phyloP scores from a whole-genome alignment of 2,797 vertebrate species.

The Pipistrellus pipistrellus region DNA sequence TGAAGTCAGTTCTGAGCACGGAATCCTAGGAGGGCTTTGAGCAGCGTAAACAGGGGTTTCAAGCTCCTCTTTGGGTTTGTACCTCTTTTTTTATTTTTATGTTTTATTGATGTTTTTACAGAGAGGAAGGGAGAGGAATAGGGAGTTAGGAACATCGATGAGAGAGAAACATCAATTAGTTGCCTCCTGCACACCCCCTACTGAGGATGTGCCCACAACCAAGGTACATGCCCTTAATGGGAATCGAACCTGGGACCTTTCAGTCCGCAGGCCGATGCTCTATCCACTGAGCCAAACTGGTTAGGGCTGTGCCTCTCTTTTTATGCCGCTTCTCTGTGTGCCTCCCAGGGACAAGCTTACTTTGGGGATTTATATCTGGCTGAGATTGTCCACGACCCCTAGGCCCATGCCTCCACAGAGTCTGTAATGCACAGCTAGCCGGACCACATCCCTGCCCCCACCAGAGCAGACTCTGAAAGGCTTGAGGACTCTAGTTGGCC shows the following conservation, averaged over 20 bases:
- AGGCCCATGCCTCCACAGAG: background rate
- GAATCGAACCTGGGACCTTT: no score
- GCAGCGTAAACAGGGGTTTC: background rate
- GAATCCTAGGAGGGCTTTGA: background rate
- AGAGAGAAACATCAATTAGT: no score
- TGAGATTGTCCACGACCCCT: background rate
- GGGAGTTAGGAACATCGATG: no score
- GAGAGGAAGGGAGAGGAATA: no score
- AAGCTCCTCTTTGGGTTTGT: background rate
- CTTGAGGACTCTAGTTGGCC: fast-evolving
- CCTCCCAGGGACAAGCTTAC: background rate
- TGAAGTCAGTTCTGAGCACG: background rate
- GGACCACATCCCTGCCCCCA: no score
- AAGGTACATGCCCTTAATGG: no score
- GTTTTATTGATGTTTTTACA: no score
- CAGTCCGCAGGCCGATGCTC: no score
- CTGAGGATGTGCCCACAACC: no score
- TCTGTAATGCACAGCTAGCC: no score
- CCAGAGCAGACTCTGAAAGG: background rate
- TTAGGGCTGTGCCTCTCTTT: background rate
- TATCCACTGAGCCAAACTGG: no score
- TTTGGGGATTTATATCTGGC: background rate
- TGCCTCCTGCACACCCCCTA: no score
- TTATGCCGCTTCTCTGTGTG: background rate
- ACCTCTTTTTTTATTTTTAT: background rate